These are phyloP conservation scores for Aegypius monachus DNA, from an alignment of 2,113 vertebrate species.

Conservation along the genomic window DNA sequence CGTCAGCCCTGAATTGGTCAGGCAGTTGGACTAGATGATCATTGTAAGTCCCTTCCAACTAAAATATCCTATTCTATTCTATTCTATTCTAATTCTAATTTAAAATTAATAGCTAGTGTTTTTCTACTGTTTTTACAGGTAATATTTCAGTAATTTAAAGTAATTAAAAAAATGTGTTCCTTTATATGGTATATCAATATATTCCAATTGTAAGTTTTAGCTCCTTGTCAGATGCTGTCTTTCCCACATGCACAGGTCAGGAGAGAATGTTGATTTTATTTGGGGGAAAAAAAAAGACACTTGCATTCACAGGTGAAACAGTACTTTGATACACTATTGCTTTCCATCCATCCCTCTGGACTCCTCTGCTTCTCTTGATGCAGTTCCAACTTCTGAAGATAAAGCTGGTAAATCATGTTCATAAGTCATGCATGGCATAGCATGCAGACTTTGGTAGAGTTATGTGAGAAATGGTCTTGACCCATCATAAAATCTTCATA, in stretches of 20 bases:
- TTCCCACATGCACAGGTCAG: background rate
- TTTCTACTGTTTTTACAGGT: background rate
- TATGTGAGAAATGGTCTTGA: background rate
- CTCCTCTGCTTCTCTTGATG: background rate
- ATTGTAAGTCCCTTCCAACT: no score
- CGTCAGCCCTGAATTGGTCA: no score
- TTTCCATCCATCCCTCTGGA: background rate
- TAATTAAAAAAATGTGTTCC: background rate
- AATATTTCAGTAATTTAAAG: background rate
- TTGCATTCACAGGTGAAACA: background rate
- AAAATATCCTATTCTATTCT: background rate
- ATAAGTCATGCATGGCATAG: background rate
- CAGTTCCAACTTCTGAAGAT: background rate
- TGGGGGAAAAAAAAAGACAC: accelerated
- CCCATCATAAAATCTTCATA: background rate
- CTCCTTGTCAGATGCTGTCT: background rate
- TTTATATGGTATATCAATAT: background rate
- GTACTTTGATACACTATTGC: background rate
- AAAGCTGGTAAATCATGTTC: background rate
- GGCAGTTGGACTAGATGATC: no score
- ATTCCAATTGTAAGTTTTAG: background rate
- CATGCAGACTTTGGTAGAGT: background rate
- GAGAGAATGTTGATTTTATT: background rate
- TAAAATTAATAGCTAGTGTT: background rate
- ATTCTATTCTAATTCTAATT: background rate